Conservation (phyloP, 2,888 invertebrate genomes). For the Plagodis dolabraria region DNA sequence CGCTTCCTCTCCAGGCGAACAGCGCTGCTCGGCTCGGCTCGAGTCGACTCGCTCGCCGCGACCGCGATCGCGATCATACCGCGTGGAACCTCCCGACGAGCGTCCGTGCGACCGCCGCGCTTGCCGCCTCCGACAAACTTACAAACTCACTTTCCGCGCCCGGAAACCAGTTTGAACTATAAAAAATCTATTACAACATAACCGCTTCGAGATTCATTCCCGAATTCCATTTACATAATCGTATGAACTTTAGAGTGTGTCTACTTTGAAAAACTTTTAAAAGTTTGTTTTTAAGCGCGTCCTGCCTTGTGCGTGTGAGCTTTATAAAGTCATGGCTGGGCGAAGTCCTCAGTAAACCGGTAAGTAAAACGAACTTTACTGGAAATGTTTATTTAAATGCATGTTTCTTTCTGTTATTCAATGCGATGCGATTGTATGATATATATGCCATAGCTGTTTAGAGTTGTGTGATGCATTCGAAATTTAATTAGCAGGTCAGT, state of each 20-base stretch:
- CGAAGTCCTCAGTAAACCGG: slow-evolving; percentile 77
- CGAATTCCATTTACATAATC: slow-evolving; percentile 39
- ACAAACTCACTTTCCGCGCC: slow-evolving; percentile 68
- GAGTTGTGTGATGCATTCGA: slow-evolving; percentile 28
- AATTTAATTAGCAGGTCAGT: slow-evolving; percentile 40
- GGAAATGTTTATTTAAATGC: slow-evolving; percentile 56
- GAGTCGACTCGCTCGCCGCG: slow-evolving; percentile 51
- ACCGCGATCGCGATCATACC: slow-evolving; percentile 51
- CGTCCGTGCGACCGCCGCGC: slow-evolving; percentile 55
- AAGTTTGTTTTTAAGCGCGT: slow-evolving; percentile 68
- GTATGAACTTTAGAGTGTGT: slow-evolving; percentile 43
- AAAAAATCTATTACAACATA: slow-evolving; percentile 54
- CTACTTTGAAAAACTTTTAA: slow-evolving; percentile 64
- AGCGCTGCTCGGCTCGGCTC: slow-evolving; percentile 52
- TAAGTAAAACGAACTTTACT: slow-evolving; percentile 75
- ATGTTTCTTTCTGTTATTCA: slow-evolving; percentile 25
- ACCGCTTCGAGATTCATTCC: slow-evolving; percentile 51
- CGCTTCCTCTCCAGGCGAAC: slow-evolving; percentile 48
- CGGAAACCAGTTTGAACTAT: slow-evolving; percentile 66
- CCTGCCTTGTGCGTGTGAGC: slow-evolving; percentile 61
- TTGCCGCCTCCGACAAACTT: slow-evolving; percentile 65
- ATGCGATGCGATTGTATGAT: slow-evolving; percentile 24
- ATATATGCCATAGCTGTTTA: slow-evolving; percentile 25
- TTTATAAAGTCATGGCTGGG: slow-evolving; percentile 68
- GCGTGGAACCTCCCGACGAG: slow-evolving; percentile 65